Evolutionary conservation across 2,797 vertebrate species (phyloP).

Genomic region (Rousettus madagascariensis): DNA sequence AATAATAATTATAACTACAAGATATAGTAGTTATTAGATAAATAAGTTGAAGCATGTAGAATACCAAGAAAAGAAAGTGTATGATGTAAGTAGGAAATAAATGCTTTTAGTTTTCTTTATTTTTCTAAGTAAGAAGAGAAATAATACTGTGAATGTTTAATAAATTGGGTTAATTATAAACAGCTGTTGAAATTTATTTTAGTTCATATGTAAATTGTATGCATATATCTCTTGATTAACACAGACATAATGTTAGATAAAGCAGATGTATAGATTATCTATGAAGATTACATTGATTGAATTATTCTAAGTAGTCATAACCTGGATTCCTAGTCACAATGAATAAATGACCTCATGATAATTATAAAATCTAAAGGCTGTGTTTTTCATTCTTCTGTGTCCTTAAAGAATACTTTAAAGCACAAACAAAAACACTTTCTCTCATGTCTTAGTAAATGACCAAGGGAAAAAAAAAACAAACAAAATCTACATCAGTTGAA

Average conservation of each 20-base stretch:
- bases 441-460: no score
- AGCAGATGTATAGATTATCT: neutral
- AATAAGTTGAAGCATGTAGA: neutral
- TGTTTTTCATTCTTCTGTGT: neutral
- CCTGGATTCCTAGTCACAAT: neutral
- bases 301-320: neutral
- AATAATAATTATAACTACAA: neutral
- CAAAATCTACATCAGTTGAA: conserved; percentile 80
- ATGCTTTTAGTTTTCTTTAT: neutral
- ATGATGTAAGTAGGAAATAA: neutral
- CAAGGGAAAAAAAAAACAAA: neutral
- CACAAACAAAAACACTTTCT: no score
- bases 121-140: neutral
- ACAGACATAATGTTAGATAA: neutral
- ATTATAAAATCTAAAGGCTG: neutral
- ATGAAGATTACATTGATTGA: neutral
- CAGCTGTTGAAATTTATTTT: neutral
- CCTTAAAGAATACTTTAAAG: neutral
- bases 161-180: neutral
- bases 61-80: neutral
- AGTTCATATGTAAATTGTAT: neutral
- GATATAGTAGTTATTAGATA: neutral
- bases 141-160: neutral
- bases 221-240: neutral
- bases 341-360: neutral